Evolutionary conservation across 2,113 vertebrate genomes (phyloP), one percentile per base, ranked within the genome.

Genomic region (Nettapus auritus): DNA sequence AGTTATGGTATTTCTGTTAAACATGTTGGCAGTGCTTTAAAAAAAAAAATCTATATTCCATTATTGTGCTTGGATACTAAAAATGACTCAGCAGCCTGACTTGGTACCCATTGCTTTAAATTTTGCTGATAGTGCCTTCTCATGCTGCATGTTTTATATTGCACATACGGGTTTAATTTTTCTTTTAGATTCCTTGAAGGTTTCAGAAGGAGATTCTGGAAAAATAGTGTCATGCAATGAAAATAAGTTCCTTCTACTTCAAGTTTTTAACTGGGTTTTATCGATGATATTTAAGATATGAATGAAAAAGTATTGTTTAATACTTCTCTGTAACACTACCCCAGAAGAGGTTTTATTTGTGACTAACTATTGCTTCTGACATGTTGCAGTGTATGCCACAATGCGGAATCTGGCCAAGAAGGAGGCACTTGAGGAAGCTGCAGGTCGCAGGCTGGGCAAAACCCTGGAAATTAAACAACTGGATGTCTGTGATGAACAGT

Each of bases 401-500:
- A 99, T 99, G 98, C 91, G 98, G 92, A 98, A 98, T 91, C 93
- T 98, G 68, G 91, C 91, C 76, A 99, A 98, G 94, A 97, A 95
- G 1, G 96, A 97, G 56, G 81, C 94, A 2, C 97, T 99, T 5
- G 96, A 98, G 38, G 97, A 98, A 90, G 98, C 97, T 20, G 98
- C 96, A 10, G 98, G 98, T 63, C 94, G n/a, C 62, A 97, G 96
- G 29, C 93, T 99, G 96, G 98, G 98, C 38, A 97, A 97, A 89
- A 98, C 98, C 29, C 80, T 99, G 3, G 98, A 98, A 90, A 98
- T 99, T 55, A 98, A 98, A 92, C 98, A 98, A 55, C 95, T 99
- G 93, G 98, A 98, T 56, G 98, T 99, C 8, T 99, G 98, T 88
- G 96, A 98, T 38, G 98, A 99, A 63, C 75, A 95, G 33, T 99